Evolutionary conservation across 2,797 vertebrate species (phyloP).

Genomic region (Anas bahamensis): DNA sequence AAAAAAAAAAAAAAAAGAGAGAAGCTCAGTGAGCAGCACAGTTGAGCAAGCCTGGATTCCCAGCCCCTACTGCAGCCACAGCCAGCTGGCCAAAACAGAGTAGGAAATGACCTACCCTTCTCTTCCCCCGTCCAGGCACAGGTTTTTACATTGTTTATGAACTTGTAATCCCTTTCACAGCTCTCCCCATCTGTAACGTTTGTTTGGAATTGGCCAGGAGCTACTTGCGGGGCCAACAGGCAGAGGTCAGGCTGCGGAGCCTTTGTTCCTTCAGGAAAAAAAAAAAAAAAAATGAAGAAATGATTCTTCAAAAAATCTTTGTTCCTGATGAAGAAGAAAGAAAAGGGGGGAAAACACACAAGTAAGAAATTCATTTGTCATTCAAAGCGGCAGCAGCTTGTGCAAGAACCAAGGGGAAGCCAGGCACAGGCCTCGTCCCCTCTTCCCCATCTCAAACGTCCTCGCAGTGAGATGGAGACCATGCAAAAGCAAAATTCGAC

Average conservation of each 20-base stretch:
- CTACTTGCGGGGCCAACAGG: neutral
- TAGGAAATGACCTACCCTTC: neutral
- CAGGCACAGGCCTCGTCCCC: neutral
- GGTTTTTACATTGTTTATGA: neutral
- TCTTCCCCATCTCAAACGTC: neutral
- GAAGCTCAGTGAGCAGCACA: neutral
- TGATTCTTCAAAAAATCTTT: too few relatives aligned
- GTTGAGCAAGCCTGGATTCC: neutral
- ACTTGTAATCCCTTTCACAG: neutral
- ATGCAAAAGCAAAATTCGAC: neutral
- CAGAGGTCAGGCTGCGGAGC: neutral
- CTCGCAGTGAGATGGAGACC: rapidly evolving
- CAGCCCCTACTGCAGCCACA: neutral
- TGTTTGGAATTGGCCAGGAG: neutral
- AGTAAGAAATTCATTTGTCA: neutral
- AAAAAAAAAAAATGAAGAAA: too few relatives aligned
- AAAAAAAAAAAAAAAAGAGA: neutral
- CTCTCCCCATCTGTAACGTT: neutral
- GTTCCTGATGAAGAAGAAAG: neutral
- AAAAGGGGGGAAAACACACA: neutral
- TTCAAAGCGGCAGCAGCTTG: neutral
- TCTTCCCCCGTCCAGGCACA: neutral
- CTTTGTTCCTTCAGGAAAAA: neutral
- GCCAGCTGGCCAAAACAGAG: neutral
- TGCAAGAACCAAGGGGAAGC: neutral